Evolutionary conservation across 1,140 invertebrate species (phyloP).

Genomic region (Bombus pyrosoma): DNA sequence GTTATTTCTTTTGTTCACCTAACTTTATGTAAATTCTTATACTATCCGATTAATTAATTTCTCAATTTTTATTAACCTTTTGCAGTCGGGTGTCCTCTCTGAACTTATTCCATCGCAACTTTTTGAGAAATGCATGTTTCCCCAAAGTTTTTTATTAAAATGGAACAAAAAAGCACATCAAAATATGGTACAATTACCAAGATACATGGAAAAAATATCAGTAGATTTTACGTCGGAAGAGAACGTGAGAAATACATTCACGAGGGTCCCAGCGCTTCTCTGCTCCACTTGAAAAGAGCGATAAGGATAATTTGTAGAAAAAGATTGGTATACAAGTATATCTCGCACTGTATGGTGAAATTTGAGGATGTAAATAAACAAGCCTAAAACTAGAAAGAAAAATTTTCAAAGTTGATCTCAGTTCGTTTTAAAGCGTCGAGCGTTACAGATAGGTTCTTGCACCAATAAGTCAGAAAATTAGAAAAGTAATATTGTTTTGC

Average conservation of each 20-base stretch:
- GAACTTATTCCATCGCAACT: neutral
- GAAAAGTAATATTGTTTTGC: neutral
- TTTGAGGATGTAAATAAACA: neutral
- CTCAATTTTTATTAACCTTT: too few species aligned
- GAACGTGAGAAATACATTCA: neutral
- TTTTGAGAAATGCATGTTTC: neutral
- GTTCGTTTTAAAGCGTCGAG: neutral
- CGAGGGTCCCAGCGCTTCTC: neutral
- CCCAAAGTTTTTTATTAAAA: neutral
- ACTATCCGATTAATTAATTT: too few species aligned
- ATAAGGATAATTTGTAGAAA: too few species aligned
- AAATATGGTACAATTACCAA: neutral
- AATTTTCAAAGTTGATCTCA: neutral
- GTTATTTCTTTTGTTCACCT: too few species aligned
- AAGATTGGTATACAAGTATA: neutral
- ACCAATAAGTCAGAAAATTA: neutral
- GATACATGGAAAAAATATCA: neutral
- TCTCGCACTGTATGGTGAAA: neutral
- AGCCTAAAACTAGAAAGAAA: slow-evolving; percentile 9
- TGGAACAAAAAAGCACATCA: neutral
- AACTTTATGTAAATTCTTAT: too few species aligned
- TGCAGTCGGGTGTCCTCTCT: too few species aligned
- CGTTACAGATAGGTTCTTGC: too few species aligned
- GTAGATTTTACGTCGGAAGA: neutral
- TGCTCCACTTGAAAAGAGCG: too few species aligned